phyloP scores from a whole-genome alignment of 2,888 invertebrate genomes.

The Idaea straminata region DNA sequence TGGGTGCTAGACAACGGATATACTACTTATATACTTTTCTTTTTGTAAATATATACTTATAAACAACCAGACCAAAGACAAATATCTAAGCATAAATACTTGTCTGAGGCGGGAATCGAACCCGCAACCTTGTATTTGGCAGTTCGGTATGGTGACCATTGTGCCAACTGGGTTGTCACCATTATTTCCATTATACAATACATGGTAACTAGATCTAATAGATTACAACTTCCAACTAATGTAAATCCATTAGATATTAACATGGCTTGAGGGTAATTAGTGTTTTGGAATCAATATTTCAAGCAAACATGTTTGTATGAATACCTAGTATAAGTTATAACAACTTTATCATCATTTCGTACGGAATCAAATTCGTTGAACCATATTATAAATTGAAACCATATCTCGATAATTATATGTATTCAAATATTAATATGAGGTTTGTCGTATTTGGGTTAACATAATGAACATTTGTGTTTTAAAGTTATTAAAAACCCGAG shows the following conservation, averaged over 20 bases:
- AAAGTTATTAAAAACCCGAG: no score
- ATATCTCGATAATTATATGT: neutral
- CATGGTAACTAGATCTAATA: neutral
- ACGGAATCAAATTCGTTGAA: neutral
- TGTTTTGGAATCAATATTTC: neutral
- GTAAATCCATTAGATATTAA: neutral
- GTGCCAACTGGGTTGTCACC: no score
- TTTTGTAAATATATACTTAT: no score
- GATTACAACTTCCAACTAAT: neutral
- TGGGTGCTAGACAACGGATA: no score
- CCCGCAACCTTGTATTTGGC: no score
- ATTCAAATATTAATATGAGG: neutral
- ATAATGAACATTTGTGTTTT: slow-evolving; percentile 15
- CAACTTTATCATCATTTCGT: neutral
- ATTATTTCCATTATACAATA: neutral
- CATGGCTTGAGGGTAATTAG: neutral
- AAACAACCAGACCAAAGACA: no score
- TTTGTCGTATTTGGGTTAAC: slow-evolving; percentile 22
- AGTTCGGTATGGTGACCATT: no score
- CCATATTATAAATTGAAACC: neutral
- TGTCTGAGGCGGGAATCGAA: no score
- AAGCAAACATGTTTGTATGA: neutral
- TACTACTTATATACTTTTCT: no score
- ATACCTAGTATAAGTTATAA: neutral
- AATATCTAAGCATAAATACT: no score